A percentile compares a stretch with the other conserved stretches of the same genome.
phyloP scores from a whole-genome alignment of 2,797 vertebrate species.

The Notoglanidium macrostoma region DNA sequence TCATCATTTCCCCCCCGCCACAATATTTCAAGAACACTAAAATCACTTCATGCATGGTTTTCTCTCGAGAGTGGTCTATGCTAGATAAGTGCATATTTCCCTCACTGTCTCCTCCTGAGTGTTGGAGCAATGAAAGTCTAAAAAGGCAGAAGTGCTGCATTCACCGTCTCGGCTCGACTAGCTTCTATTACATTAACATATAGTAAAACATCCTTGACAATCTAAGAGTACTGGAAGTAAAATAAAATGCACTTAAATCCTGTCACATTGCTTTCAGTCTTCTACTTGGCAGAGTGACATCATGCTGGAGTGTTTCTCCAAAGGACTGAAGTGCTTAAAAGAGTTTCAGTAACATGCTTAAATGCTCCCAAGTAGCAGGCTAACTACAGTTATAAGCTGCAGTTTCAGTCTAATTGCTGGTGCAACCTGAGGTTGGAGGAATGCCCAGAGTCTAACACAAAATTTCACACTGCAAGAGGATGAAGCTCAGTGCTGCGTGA shows the following conservation, averaged over 20 bases:
- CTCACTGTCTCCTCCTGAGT: constrained; percentile 14
- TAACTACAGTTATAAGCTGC: constrained; percentile 44
- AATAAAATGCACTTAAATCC: constrained; percentile 7
- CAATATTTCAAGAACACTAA: constrained; percentile 9
- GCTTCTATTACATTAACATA: constrained; percentile 1
- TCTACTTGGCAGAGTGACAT: constrained; percentile 19
- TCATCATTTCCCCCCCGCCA: not conserved
- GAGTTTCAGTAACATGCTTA: constrained; percentile 29
- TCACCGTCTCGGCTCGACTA: not conserved
- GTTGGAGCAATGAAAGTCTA: constrained; percentile 6
- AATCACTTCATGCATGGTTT: constrained; percentile 12
- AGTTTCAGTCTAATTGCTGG: constrained; percentile 43
- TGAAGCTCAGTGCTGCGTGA: constrained; percentile 10
- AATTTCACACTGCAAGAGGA: constrained; percentile 43
- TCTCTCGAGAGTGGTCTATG: not conserved
- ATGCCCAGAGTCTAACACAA: constrained; percentile 48
- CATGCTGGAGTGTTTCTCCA: constrained; percentile 34
- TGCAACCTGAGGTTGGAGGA: constrained; percentile 35
- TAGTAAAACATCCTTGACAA: not conserved
- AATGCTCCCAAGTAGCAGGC: constrained; percentile 31
- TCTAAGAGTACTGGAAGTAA: constrained; percentile 7
- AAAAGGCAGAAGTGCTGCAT: constrained; percentile 19
- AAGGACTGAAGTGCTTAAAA: constrained; percentile 37
- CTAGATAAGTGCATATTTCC: constrained; percentile 22
- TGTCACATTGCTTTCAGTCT: constrained; percentile 24